Percentiles rank a stretch among this genome's conserved stretches.
Evolutionary conservation across 2,797 vertebrate genomes (phyloP).

Genomic region (Trachops cirrhosus): DNA sequence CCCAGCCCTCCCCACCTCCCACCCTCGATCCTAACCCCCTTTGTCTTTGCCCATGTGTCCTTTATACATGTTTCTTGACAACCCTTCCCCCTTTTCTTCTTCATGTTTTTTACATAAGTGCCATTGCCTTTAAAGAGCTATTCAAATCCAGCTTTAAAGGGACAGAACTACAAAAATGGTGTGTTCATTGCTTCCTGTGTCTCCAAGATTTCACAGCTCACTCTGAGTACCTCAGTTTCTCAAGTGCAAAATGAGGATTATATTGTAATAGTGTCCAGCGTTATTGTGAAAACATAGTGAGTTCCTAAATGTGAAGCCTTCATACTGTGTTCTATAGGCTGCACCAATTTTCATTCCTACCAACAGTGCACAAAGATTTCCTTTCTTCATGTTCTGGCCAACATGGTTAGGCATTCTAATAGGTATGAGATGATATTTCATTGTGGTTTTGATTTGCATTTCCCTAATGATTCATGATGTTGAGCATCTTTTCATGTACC

Average conservation of each 20-base stretch:
- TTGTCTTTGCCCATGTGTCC: too few species aligned
- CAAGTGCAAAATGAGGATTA: neutral
- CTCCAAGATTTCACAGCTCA: neutral
- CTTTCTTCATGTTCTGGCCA: neutral
- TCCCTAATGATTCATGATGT: neutral
- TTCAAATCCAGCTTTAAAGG: neutral
- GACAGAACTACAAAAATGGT: neutral
- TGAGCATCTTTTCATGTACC: neutral
- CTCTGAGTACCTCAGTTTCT: neutral
- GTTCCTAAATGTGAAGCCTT: neutral
- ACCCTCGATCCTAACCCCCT: too few species aligned
- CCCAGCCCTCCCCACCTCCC: too few species aligned
- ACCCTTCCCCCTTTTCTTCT: neutral
- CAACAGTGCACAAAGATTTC: neutral
- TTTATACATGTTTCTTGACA: too few species aligned
- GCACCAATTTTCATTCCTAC: neutral
- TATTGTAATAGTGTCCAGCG: neutral
- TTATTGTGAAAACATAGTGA: neutral
- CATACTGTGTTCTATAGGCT: neutral
- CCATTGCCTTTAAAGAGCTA: neutral
- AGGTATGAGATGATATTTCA: neutral
- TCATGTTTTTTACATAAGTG: neutral
- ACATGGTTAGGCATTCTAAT: neutral
- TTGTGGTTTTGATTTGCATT: neutral
- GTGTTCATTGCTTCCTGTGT: neutral